Conservation (phyloP, 2,888 invertebrate genomes). For the Chymomyza amoena region DNA sequence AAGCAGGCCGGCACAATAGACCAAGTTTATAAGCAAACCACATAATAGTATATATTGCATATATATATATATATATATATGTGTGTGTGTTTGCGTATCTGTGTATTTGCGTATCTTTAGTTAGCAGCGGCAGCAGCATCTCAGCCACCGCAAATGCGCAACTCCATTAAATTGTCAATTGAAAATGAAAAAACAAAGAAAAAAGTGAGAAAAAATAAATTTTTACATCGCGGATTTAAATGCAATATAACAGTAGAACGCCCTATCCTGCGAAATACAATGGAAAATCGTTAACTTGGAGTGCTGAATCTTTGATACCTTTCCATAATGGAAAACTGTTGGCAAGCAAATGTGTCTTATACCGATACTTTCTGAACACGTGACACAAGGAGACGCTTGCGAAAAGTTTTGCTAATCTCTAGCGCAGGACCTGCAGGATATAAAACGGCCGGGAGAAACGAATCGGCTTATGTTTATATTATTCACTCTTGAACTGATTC, state of each 20-base stretch:
- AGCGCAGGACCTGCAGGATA: too few species aligned
- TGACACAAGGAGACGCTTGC: too few species aligned
- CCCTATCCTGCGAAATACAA: background rate
- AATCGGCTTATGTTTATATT: too few species aligned
- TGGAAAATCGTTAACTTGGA: background rate
- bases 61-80: too few species aligned
- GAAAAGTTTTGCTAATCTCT: too few species aligned
- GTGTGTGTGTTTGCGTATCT: background rate
- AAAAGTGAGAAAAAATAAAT: slow-evolving; percentile 18
- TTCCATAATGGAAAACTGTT: too few species aligned
- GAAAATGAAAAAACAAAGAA: slow-evolving; percentile 14
- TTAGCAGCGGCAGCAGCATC: slow-evolving; percentile 36
- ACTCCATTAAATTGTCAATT: slow-evolving; percentile 61
- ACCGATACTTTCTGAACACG: too few species aligned
- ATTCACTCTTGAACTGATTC: too few species aligned
- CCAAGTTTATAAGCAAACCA: slow-evolving; percentile 29
- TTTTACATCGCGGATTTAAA: slow-evolving; percentile 42
- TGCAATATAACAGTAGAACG: slow-evolving; percentile 40
- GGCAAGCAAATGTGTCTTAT: too few species aligned
- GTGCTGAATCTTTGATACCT: background rate
- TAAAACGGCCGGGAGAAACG: too few species aligned
- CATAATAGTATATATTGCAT: background rate
- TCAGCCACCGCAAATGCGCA: slow-evolving; percentile 39
- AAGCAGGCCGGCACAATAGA: slow-evolving; percentile 34
- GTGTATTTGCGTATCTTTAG: background rate